Evolutionary conservation across 2,888 invertebrate genomes (phyloP).

Genomic region (Mimas tiliae): DNA sequence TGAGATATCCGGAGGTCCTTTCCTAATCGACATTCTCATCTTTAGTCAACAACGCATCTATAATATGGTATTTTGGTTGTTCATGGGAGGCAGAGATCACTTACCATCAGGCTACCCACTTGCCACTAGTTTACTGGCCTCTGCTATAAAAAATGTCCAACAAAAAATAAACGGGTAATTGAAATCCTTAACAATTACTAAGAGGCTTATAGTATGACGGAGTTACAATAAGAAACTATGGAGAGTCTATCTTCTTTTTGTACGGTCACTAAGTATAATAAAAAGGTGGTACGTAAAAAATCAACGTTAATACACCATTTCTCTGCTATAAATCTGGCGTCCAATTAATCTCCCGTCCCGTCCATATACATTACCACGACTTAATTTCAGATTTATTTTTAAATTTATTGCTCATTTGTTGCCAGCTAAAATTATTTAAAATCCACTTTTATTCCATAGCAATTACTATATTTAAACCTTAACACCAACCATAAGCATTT

Average conservation of each 20-base stretch:
- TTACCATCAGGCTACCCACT: no score
- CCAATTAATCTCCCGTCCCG: constrained; percentile 56
- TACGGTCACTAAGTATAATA: constrained; percentile 9
- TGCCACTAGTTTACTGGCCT: neutral
- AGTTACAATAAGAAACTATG: constrained; percentile 1
- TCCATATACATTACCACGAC: constrained; percentile 51
- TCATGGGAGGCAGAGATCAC: no score
- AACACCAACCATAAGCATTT: neutral
- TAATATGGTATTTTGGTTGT: no score
- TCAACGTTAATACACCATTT: constrained; percentile 44
- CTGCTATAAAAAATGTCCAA: neutral
- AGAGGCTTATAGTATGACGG: constrained; percentile 6
- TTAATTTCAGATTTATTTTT: constrained; percentile 47
- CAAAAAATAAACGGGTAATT: neutral
- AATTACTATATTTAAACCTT: constrained; percentile 9
- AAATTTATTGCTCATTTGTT: constrained; percentile 36
- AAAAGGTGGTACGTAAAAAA: constrained; percentile 35
- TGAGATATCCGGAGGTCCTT: no score
- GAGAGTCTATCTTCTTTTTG: constrained; percentile 7
- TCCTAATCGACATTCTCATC: no score
- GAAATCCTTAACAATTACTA: neutral
- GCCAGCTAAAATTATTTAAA: constrained; percentile 1
- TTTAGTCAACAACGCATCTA: no score
- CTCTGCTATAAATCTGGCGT: constrained; percentile 48
- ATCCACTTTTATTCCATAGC: constrained; percentile 4